These are phyloP conservation scores for Tipula helvola DNA, from an alignment of 2,888 invertebrate species.

Conservation along the genomic window DNA sequence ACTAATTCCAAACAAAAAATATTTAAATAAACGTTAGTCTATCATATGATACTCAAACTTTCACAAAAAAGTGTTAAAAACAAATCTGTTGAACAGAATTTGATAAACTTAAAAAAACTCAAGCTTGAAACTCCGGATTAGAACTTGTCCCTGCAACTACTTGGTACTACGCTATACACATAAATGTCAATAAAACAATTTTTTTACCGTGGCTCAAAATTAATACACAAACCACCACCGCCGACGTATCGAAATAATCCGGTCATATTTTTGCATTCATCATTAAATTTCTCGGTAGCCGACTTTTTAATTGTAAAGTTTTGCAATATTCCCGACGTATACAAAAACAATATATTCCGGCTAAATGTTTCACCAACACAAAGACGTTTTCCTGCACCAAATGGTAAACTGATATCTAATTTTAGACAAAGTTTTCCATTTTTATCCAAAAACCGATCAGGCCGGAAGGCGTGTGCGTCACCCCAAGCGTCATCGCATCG, in stretches of 20 bases:
- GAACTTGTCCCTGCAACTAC: too few species aligned
- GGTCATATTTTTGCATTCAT: not conserved
- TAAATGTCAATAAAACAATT: too few species aligned
- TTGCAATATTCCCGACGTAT: constrained; percentile 47
- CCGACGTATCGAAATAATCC: not conserved
- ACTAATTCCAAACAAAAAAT: too few species aligned
- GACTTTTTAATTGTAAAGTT: constrained; percentile 45
- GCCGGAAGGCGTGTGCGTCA: constrained; percentile 51
- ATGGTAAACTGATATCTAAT: constrained; percentile 48
- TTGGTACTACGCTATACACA: too few species aligned
- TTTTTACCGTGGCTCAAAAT: not conserved
- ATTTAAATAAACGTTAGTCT: too few species aligned
- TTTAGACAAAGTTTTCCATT: constrained; percentile 41
- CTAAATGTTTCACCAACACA: constrained; percentile 63
- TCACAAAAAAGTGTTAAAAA: too few species aligned
- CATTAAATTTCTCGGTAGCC: constrained; percentile 27
- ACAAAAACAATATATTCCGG: constrained; percentile 49
- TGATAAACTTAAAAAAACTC: too few species aligned
- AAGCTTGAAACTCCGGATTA: too few species aligned
- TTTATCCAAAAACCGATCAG: constrained; percentile 49
- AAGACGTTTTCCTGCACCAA: constrained; percentile 50
- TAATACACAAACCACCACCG: not conserved
- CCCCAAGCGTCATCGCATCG: constrained; percentile 46
- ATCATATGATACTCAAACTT: too few species aligned
- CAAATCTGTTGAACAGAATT: too few species aligned